These are phyloP conservation scores for Leptobrachium ailaonicum DNA, from an alignment of 2,113 vertebrate genomes.

Conservation along the genomic window DNA sequence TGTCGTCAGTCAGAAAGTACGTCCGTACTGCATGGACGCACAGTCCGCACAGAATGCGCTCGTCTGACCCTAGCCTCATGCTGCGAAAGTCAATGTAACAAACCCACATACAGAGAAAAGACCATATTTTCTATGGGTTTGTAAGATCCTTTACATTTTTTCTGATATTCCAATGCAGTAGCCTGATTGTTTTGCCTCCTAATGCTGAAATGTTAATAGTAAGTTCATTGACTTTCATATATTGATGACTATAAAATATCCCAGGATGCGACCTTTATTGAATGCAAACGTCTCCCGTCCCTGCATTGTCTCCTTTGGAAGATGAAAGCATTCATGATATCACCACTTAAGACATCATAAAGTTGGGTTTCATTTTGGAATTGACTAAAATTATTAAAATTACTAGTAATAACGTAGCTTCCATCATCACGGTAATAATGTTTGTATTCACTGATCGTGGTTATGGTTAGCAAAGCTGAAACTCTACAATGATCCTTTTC, in stretches of 20 bases:
- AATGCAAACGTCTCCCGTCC: neutral
- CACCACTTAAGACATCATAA: neutral
- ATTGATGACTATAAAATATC: constrained; percentile 5
- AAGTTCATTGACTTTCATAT: neutral
- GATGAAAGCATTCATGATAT: neutral
- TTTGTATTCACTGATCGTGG: too few relatives aligned
- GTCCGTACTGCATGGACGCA: too few relatives aligned
- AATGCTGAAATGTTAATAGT: constrained; percentile 11
- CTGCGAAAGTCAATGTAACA: constrained; percentile 14
- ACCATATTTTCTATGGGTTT: constrained; percentile 10
- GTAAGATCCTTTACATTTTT: constrained; percentile 11
- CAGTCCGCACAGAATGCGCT: too few relatives aligned
- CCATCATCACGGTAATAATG: neutral
- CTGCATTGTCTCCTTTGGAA: neutral
- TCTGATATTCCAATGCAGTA: constrained; percentile 21
- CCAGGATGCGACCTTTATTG: neutral
- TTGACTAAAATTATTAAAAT: too few relatives aligned
- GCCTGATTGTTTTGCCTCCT: constrained; percentile 27
- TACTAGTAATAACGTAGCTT: neutral
- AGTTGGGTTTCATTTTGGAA: neutral
- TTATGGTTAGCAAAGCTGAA: too few relatives aligned
- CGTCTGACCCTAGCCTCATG: neutral
- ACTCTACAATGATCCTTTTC: too few relatives aligned
- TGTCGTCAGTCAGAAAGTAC: too few relatives aligned
- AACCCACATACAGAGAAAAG: constrained; percentile 21